Evolutionary conservation across 37 sponge, comb jelly and placozoan genomes (phyloP).

Genomic region (Lycopodina hypogea): DNA sequence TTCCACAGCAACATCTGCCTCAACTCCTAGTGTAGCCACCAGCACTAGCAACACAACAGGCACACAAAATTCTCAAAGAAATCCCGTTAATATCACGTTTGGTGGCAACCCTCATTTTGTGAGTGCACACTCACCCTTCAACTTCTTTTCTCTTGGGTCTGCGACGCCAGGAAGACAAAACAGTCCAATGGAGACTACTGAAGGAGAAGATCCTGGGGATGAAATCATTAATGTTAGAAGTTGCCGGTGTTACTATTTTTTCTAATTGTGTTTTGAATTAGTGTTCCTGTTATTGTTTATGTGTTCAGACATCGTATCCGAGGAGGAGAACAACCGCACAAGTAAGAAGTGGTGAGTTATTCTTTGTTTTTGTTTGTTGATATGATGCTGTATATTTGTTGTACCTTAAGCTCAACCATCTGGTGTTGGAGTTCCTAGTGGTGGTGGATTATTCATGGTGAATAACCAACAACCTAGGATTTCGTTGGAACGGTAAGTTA

Average conservation of each 20-base stretch:
- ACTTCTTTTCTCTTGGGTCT: not conserved
- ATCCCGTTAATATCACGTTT: conserved; percentile 7
- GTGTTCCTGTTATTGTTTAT: not conserved
- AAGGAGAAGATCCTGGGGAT: conserved; percentile 14
- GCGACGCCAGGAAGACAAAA: not conserved
- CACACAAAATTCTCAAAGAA: not conserved
- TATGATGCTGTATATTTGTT: too few species aligned
- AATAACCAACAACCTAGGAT: too few species aligned
- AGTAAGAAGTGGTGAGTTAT: not conserved
- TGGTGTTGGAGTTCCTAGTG: too few species aligned
- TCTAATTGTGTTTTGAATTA: not conserved
- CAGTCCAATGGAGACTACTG: conserved; percentile 12
- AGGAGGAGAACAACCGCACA: conserved; percentile 5
- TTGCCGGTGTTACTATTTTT: too few species aligned
- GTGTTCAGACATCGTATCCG: not conserved
- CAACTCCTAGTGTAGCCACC: not conserved
- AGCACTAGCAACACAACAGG: not conserved
- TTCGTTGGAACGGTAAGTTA: too few species aligned
- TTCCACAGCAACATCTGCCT: not conserved
- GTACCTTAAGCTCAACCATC: too few species aligned
- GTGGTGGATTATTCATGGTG: too few species aligned
- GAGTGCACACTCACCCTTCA: not conserved
- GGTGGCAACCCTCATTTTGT: not conserved
- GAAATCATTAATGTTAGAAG: conserved; percentile 3
- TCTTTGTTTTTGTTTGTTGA: not conserved